Evolutionary conservation across 2,113 vertebrate species (phyloP), one percentile per base, ranked within the genome.

Genomic region (Poeciliopsis retropinna): DNA sequence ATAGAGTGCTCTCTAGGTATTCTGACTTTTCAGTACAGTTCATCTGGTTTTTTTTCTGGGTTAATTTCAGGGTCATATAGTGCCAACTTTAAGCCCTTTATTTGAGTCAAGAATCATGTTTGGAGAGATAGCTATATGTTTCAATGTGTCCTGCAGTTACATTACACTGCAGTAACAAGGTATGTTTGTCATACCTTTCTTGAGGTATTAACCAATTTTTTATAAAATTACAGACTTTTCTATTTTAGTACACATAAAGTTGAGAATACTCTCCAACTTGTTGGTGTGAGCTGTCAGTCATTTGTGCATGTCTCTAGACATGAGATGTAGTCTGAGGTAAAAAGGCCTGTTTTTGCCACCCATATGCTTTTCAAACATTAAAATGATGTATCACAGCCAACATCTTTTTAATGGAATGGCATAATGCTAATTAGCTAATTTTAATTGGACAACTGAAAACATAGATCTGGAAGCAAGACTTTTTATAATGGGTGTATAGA

Each of bases 401-500:
- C 22, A 54, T 25, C 51, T 22, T 87, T 79, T 85, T 87, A 51
- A 72, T 61, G 10, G 15, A 83, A 80, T 28, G 60, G 63, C 67
- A 73, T 54, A 39, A 39, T 72, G 66, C 79, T 87, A 89, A 91
- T 89, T 81, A 70, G 78, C 44, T 69, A 22, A 44, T 88, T 88
- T 90, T 86, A 87, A 92, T 87, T 81, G 83, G 72, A 82, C 66
- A 65, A 77, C 73, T 75, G 64, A 75, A 83, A 83, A 61, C 72
- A 47, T 60, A 47, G 72, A 67, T 71, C 70, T 71, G 37, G 19
- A 79, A 64, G 75, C 74, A 5, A 68, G 71, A 70, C 85, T 66
- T 44, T 87, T 85, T 64, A 2, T 90, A 92, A 93, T 87, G 85
- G 64, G 47, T 84, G 44, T 87, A 81, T 87, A 89, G 82, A 93